Base-by-base conservation (phyloP, 2,888 invertebrate genomes). In the Thymelicus lineola region DNA sequence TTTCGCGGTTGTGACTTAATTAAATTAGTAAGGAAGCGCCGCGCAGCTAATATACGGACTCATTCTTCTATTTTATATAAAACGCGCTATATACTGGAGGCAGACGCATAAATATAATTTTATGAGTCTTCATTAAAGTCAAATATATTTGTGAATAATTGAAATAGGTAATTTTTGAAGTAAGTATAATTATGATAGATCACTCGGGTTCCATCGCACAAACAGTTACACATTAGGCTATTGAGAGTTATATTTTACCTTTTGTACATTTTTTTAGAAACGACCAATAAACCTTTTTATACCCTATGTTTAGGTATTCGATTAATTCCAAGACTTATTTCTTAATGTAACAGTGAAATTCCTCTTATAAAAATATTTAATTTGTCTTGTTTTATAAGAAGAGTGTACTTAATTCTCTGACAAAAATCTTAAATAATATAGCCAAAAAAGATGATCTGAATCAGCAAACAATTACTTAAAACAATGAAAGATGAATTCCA, bases 1-100 rank as follows among this genome's bases (percentile, higher is more conserved):
- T 53, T 59, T 15, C 15, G 79, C 81, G 85, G 85, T 86, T 87
- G 86, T 87, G 86, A 86, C 79, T 81, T 80, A 73, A 70, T 68
- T 71, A 73, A 75, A 71, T 71, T 50, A 53, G 48, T 58, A 45
- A 59, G 50, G 12, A 59, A 45, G 9, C 65, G 64, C 70, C 70
- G 71, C 64, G 72, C 73, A 71, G 69, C 71, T 72, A 72, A 48
- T 53, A 42, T 59, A 48, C 38, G 14, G 59, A 53, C 36, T 59
- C 46, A 58, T 66, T 46, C 38, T 66, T 46, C 35, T 35, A 17
- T 58, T 42, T 65, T 66, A 60, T 53, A 38, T 14, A 7, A 14
- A 48, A 61, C 57, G 62, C 46, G 55, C 20, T 17, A 20, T 50
- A n/a, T 53, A n/a, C 70, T 71, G 70, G 66, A 61, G 61, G 45